phyloP scores from a whole-genome alignment of 2,797 vertebrate species.

The Xerus rutilus region DNA sequence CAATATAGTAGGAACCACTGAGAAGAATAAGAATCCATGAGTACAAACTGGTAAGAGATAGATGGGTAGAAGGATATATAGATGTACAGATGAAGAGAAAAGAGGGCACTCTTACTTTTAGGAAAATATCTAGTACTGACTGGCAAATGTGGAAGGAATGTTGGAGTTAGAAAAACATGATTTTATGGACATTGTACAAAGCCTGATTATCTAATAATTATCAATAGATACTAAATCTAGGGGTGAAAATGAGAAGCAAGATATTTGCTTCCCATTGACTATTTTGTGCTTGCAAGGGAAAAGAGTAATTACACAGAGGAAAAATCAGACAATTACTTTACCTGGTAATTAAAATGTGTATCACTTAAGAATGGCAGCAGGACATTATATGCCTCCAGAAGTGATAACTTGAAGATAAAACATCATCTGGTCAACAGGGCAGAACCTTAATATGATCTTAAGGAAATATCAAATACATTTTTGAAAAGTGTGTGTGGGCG shows the following conservation, averaged over 20 bases:
- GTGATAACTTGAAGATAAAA: not conserved
- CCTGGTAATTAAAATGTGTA: not conserved
- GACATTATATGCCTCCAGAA: not conserved
- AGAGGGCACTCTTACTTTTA: not conserved
- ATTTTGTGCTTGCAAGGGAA: not conserved
- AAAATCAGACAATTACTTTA: constrained; percentile 33
- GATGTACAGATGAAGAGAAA: not conserved
- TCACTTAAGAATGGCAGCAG: not conserved
- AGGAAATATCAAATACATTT: constrained; percentile 24
- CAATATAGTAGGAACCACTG: constrained; percentile 8
- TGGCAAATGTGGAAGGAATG: constrained; percentile 6
- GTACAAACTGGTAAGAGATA: not conserved
- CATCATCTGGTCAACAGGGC: not conserved
- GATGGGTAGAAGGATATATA: not conserved
- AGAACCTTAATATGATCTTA: not conserved
- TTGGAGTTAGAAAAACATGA: not conserved
- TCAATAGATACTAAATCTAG: not conserved
- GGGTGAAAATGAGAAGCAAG: not conserved
- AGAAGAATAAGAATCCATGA: not conserved
- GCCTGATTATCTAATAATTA: not conserved
- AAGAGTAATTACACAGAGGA: not conserved
- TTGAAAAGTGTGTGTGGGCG: not conserved
- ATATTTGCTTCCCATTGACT: not conserved
- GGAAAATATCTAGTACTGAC: constrained; percentile 54
- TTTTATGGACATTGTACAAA: not conserved